Evolutionary conservation across 2,888 invertebrate genomes (phyloP), one percentile per base, ranked within the genome.

Genomic region (Neoascia interrupta): DNA sequence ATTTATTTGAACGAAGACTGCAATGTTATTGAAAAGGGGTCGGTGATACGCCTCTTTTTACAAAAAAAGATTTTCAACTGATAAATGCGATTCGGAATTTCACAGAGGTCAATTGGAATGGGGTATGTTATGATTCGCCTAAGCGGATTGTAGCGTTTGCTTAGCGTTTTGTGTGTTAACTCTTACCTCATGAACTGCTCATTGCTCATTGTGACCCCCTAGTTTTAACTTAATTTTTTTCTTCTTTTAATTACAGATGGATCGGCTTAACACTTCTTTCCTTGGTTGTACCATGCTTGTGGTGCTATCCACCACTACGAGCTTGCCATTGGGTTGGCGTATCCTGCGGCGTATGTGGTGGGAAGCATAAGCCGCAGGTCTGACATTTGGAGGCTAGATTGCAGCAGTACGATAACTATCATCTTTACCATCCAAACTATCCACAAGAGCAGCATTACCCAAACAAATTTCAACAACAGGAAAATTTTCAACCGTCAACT

Each of bases 211-310:
- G n/a, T n/a, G n/a, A n/a, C n/a, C n/a, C n/a, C n/a, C n/a, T n/a
- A 31, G n/a, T 6, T 2, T 31, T 8, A 34, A 31, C 19, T 21
- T 31, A 34, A 5, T 63, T 45, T 58, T 49, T 63, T 28, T 31
- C n/a, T 31, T 31, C 31, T 5, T 26, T 26, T 26, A 26, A 26
- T 83, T 84, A 0, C 88, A 91, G 92, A 47, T 97, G 97, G 97
- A 88, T 95, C 82, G 95, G 96, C 66, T 90, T 98, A 83, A 93
- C 96, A 21, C 90, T 97, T 76, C 92, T 98, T 60, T 95, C 96
- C 72, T 89, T 97, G 81, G 90, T 97, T 83, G 94, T 97, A 85
- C 98, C 98, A 82, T 98, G 98, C 89, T 91, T 98, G 84, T 98
- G 97, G 92, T 95, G 96, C 90, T 98, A 98, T 90, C 92, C 94